Percentiles rank a stretch among this genome's conserved stretches.
Conservation (phyloP, 2,888 invertebrate genomes). For the Lycia hirtaria region DNA sequence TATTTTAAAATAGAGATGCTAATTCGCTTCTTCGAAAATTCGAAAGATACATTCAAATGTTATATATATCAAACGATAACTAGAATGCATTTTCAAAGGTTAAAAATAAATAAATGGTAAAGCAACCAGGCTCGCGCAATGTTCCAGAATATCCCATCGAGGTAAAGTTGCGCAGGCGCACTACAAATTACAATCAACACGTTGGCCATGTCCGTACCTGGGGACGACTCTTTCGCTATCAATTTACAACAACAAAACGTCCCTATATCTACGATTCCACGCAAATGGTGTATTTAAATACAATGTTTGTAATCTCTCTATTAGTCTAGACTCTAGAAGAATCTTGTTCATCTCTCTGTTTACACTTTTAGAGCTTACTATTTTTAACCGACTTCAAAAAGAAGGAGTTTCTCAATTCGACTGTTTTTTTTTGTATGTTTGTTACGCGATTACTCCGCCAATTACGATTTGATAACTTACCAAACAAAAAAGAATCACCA, state of each 20-base stretch:
- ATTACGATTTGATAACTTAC: too few species aligned
- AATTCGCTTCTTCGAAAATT: too few species aligned
- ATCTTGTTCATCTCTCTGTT: conserved; percentile 33
- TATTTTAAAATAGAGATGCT: too few species aligned
- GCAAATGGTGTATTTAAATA: conserved; percentile 53
- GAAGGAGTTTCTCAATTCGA: neutral
- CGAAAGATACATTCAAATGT: too few species aligned
- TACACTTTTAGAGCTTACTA: conserved; percentile 24
- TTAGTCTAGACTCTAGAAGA: conserved; percentile 50
- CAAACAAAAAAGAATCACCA: too few species aligned
- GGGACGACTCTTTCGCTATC: conserved; percentile 72
- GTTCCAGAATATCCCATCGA: conserved; percentile 57
- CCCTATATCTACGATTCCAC: conserved; percentile 42
- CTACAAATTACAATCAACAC: conserved; percentile 85
- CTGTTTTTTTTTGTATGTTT: neutral
- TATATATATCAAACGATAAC: too few species aligned
- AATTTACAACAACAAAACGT: conserved; percentile 70
- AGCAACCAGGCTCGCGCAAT: neutral
- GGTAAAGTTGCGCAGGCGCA: conserved; percentile 70
- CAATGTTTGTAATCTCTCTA: conserved; percentile 78
- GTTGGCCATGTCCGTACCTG: conserved; percentile 79
- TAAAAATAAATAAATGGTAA: neutral
- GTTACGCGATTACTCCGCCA: too few species aligned
- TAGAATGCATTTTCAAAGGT: too few species aligned
- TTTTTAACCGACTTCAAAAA: neutral